Base-by-base conservation (phyloP, 2,113 vertebrate genomes). In the Equus quagga region DNA sequence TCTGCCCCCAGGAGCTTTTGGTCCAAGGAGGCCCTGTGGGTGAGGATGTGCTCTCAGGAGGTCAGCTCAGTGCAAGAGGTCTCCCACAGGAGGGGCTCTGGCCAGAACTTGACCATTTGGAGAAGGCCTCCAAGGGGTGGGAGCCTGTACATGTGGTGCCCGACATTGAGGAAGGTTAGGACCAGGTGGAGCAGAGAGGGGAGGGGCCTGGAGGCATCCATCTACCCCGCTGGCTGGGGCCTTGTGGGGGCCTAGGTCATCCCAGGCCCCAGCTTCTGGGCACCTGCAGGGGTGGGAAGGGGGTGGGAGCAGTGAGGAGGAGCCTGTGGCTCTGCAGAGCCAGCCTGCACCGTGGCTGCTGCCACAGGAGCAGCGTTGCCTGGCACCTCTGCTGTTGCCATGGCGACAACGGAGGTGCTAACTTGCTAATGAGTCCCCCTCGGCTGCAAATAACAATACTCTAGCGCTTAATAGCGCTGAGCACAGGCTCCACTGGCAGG, bases 361-460 rank as follows among this genome's bases (percentile, higher is more conserved):
- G 97, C 94, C 0, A 26, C 95, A 97, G 96, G 84, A 41, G 67
- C 97, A 94, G 98, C 96, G 98, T 99, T 99, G 98, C 99, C 98
- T 98, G 98, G 99, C 98, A 98, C 98, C 98, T 98, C 96, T 91
- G 12, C 73, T 89, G 99, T 99, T 99, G 98, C 99, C 98, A 98
- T 99, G 98, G 98, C 89, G 97, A 99, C 98, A 0, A 1, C 4
- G 91, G 98, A 99, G 98, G 99, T 98, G 98, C 98, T 98, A 98
- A 98, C 98, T 99, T 98, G 98, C 98, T 99, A 99, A 99, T 98
- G 98, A 98, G 98, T 98, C 98, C 97, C 69, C 96, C 98, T 98
- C 89, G 97, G 97, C 97, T 97, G 98, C 98, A 98, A 98, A 98
- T 98, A 97, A 82, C 95, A 98, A 98, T 98, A 97, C 98, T 97